phyloP scores from a whole-genome alignment of 2,113 vertebrate species.

The Gnathochromis pfefferi region DNA sequence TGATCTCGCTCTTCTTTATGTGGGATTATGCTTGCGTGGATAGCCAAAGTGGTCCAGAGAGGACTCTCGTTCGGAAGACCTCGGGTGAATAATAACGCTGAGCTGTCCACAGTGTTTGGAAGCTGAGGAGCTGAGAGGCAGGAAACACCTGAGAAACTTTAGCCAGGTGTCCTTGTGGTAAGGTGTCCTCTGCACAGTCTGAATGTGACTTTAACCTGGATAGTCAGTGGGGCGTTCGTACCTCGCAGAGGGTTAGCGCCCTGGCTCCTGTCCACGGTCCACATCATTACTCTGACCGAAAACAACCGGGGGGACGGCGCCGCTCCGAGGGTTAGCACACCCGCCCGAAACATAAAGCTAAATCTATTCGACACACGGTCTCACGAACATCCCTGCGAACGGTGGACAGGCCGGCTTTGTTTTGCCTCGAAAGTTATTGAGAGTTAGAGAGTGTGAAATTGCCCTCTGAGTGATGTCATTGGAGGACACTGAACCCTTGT shows the following conservation, averaged over 20 bases:
- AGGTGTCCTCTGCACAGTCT: conserved; percentile 44
- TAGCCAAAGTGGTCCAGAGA: background rate
- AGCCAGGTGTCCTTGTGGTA: conserved; percentile 29
- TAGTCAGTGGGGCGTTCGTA: conserved; percentile 62
- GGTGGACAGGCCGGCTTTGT: conserved; percentile 54
- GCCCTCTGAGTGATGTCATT: conserved; percentile 60
- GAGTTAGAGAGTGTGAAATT: conserved; percentile 63
- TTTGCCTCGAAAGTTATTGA: conserved; percentile 55
- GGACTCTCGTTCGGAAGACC: background rate
- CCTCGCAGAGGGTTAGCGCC: conserved; percentile 45
- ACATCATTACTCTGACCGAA: conserved; percentile 62
- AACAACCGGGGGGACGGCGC: background rate
- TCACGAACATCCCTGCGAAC: conserved; percentile 38
- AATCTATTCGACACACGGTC: conserved; percentile 27
- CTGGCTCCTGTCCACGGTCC: conserved; percentile 46
- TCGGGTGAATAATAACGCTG: background rate
- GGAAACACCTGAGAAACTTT: background rate
- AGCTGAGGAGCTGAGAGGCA: background rate
- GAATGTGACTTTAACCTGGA: conserved; percentile 58
- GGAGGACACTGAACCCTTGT: conserved; percentile 58
- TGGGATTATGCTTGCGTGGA: background rate
- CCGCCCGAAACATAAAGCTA: background rate
- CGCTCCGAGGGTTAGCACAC: background rate
- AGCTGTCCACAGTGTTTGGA: background rate
- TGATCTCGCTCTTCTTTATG: background rate